A percentile compares a stretch with the other conserved stretches of the same genome.
Evolutionary conservation across 1,140 invertebrate species (phyloP).

Genomic region (Heliothis subflexa): DNA sequence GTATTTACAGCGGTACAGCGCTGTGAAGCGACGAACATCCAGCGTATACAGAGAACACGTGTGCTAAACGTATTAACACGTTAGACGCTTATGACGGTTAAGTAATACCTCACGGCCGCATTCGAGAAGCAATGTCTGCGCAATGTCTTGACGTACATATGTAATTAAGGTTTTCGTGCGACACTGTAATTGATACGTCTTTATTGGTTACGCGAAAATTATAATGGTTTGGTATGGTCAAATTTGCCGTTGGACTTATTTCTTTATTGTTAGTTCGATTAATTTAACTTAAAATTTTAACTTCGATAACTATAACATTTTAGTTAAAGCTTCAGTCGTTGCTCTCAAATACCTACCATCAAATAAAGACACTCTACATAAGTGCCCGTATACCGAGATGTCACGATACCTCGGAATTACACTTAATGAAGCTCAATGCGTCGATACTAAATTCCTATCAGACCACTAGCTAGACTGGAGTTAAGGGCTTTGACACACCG

Average conservation of each 20-base stretch:
- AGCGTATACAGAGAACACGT: conserved; percentile 10
- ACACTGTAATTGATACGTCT: neutral
- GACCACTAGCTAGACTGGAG: neutral
- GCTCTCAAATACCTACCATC: too few relatives aligned
- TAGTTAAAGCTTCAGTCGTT: too few relatives aligned
- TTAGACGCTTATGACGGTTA: conserved; percentile 49
- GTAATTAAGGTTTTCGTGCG: neutral
- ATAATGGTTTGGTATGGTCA: too few relatives aligned
- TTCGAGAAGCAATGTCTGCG: conserved; percentile 31
- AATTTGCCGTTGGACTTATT: too few relatives aligned
- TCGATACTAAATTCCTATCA: conserved; percentile 21
- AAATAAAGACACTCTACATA: too few relatives aligned
- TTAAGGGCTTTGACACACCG: conserved; percentile 18
- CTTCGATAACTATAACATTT: too few relatives aligned
- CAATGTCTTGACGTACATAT: conserved; percentile 23
- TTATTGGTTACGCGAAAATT: too few relatives aligned
- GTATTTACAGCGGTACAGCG: conserved; percentile 39
- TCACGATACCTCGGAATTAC: neutral
- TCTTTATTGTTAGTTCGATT: too few relatives aligned
- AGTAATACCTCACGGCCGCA: conserved; percentile 54
- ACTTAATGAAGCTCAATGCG: conserved; percentile 1
- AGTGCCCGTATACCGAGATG: too few relatives aligned
- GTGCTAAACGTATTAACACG: conserved; percentile 51
- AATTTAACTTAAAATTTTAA: too few relatives aligned
- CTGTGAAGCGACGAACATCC: conserved; percentile 2